Evolutionary conservation across 2,113 vertebrate species (phyloP), one percentile per base, ranked within the genome.

Genomic region (Halcyon senegalensis): DNA sequence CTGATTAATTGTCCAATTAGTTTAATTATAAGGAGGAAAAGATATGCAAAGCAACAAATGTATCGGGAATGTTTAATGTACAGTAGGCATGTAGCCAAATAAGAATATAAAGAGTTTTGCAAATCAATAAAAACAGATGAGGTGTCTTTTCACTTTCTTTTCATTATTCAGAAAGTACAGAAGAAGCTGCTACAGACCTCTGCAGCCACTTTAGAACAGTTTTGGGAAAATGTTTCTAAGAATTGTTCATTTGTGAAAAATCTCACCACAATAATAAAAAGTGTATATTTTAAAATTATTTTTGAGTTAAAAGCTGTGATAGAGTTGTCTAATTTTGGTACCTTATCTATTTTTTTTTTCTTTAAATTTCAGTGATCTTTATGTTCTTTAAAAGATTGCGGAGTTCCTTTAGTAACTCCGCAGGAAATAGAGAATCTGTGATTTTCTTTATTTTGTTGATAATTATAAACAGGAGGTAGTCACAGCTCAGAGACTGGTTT

Each of bases 381-480:
- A 50, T 63, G 20, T 86, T 62, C 16, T 85, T 89, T 85, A 44
- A 82, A 93, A 91, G 63, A 86, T 21, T 84, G 31, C 87, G 20
- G 30, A 93, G 43, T 93, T 92, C 51, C 43, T 97, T 96, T 79
- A 94, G 39, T 67, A 96, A 73, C 84, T 67, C 83, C 91, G 69
- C 50, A 95, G 92, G 89, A 97, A 94, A 93, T 23, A 85, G 11
- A 90, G 35, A 93, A 95, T 94, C 83, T 90, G 75, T 86, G 67
- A 69, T 90, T 96, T 96, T 87, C 60, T 88, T 56, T 78, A 7
- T 96, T 94, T 95, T 93, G 17, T 72, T 96, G 75, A 66, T 90
- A 96, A 97, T 97, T 97, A 94, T 85, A 95, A 97, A 76, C 75
- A 96, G 78, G 88, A 96, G 93, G 84, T 55, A 96, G 88, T 95